Conservation (phyloP, 2,113 vertebrate species). For the Meriones unguiculatus region DNA sequence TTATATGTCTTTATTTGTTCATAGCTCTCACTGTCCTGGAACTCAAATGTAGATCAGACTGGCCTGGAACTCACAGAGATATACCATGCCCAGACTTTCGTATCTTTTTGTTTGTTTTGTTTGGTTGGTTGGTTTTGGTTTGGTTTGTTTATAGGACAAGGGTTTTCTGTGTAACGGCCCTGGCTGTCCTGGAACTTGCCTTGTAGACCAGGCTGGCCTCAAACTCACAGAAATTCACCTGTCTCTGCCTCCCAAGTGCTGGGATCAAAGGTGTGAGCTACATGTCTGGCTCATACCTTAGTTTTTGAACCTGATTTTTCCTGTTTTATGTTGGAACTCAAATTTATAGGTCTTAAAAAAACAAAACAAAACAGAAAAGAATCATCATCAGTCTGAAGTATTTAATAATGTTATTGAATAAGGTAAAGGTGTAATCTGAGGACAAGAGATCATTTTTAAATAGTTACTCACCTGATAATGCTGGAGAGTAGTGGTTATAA, state of each 20-base stretch:
- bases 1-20: neutral
- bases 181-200: neutral
- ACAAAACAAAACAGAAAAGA: constrained; percentile 4
- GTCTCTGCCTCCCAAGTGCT: neutral
- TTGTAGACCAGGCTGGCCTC: neutral
- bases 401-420: constrained; percentile 36
- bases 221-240: neutral
- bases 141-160: neutral
- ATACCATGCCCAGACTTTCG: neutral
- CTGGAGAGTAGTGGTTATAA: constrained; percentile 27
- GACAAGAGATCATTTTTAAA: constrained; percentile 17
- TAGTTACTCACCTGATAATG: neutral
- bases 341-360: constrained; percentile 27
- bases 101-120: neutral
- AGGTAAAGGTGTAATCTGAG: neutral
- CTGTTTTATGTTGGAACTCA: constrained; percentile 26
- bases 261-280: neutral
- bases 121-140: neutral
- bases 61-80: neutral
- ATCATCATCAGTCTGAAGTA: neutral
- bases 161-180: neutral
- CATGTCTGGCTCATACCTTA: neutral
- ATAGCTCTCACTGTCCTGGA: neutral
- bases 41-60: neutral
- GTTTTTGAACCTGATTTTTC: constrained; percentile 16